Percentiles rank a stretch among this genome's conserved stretches.
These are phyloP conservation scores for Neoascia interrupta DNA, from an alignment of 2,888 invertebrate species.

Conservation along the genomic window DNA sequence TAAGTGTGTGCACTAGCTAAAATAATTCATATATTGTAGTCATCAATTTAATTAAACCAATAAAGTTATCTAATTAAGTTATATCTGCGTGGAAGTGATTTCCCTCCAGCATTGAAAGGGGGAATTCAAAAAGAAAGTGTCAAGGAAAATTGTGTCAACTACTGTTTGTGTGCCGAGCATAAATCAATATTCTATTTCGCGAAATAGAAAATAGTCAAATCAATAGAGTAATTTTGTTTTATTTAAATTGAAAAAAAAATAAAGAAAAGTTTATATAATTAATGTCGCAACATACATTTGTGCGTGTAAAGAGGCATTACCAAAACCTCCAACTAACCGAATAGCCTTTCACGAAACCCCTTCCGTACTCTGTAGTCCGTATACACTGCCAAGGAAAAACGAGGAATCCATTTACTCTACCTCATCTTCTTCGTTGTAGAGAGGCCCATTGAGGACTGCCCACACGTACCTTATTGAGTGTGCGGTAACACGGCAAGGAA, in stretches of 20 bases:
- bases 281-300: too few species aligned
- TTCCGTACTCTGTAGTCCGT: too few species aligned
- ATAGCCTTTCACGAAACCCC: too few species aligned
- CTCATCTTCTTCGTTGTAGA: constrained; percentile 12
- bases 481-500: constrained; percentile 8
- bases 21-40: background rate
- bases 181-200: constrained; percentile 51
- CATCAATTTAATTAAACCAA: constrained; percentile 38
- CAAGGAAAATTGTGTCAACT: constrained; percentile 30
- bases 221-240: too few species aligned
- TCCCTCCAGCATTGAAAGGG: background rate
- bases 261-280: background rate
- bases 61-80: constrained; percentile 53
- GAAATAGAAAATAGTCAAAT: background rate
- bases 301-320: too few species aligned
- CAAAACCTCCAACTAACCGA: too few species aligned
- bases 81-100: constrained; percentile 22
- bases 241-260: background rate
- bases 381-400: constrained; percentile 49
- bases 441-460: too few species aligned
- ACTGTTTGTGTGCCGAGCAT: constrained; percentile 23
- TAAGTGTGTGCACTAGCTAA: constrained; percentile 8
- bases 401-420: constrained; percentile 16
- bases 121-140: constrained; percentile 9
- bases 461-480: too few species aligned